phyloP scores from a whole-genome alignment of 1,140 invertebrate species.

The Drosophila nikananu region DNA sequence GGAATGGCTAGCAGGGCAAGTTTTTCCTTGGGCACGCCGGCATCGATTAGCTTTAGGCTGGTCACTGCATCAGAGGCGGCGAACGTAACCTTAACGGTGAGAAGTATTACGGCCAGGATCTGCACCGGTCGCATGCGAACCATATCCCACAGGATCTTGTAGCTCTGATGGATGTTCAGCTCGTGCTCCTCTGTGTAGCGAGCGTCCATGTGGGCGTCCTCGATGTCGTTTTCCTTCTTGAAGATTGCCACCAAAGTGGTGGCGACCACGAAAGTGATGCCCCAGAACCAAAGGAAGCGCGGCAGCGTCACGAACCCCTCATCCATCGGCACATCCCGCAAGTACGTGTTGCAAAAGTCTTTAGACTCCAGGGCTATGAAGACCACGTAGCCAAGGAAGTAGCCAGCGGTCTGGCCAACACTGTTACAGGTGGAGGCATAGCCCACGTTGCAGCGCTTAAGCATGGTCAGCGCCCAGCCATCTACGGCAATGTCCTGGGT shows the following conservation, averaged over 20 bases:
- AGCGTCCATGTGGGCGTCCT: conserved; percentile 84
- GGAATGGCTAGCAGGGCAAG: conserved; percentile 96
- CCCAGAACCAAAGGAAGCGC: conserved; percentile 98
- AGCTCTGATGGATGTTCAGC: conserved; percentile 92
- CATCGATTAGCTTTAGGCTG: conserved; percentile 97
- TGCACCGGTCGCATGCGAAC: conserved; percentile 93
- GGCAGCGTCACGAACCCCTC: conserved; percentile 94
- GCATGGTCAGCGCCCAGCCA: conserved; percentile 99
- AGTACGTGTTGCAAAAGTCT: conserved; percentile 97
- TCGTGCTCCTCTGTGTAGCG: conserved; percentile 86
- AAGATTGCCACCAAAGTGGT: conserved; percentile 96
- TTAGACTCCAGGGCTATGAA: conserved; percentile 99
- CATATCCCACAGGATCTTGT: conserved; percentile 93
- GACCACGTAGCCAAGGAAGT: conserved; percentile 98
- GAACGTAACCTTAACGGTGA: conserved; percentile 98
- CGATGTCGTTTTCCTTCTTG: conserved; percentile 91
- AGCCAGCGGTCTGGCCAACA: conserved; percentile 99
- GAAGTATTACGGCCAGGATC: conserved; percentile 91
- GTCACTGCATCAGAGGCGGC: conserved; percentile 98
- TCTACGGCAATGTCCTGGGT: conserved; percentile 99
- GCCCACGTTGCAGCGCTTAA: conserved; percentile 98
- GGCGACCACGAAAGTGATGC: conserved; percentile 94
- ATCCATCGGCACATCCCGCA: conserved; percentile 90
- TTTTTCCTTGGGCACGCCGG: conserved; percentile 97
- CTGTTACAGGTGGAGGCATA: conserved; percentile 99